Evolutionary conservation across 2,888 invertebrate genomes (phyloP).

Genomic region (Eilema sororculum): DNA sequence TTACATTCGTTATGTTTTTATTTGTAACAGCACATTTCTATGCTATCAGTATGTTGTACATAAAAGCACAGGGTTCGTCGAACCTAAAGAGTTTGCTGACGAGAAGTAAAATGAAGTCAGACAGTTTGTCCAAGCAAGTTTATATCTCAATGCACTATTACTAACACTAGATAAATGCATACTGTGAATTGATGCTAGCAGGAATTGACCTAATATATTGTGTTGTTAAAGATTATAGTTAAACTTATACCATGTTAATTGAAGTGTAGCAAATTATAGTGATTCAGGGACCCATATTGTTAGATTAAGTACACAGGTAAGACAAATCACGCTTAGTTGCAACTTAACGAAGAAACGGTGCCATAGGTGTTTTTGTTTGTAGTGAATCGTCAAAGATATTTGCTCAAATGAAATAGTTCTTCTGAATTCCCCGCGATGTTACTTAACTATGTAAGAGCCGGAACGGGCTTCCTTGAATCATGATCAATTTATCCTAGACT

Average conservation of each 20-base stretch:
- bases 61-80: conserved; percentile 17
- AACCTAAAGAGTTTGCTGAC: conserved; percentile 23
- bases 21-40: conserved; percentile 46
- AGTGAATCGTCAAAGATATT: conserved; percentile 68
- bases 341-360: conserved; percentile 81
- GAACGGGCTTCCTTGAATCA: conserved; percentile 75
- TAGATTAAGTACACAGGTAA: conserved; percentile 61
- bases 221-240: conserved; percentile 52
- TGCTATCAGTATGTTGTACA: conserved; percentile 43
- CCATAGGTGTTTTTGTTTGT: conserved; percentile 76
- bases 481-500: conserved; percentile 62
- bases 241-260: conserved; percentile 47
- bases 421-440: conserved; percentile 57
- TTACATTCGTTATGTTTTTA: conserved; percentile 52
- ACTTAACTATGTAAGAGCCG: conserved; percentile 68
- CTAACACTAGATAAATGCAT: conserved; percentile 36
- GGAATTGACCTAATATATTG: conserved; percentile 51
- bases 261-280: conserved; percentile 50
- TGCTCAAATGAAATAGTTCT: conserved; percentile 73
- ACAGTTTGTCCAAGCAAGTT: conserved; percentile 24
- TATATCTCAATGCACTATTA: conserved; percentile 29
- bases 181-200: conserved; percentile 47
- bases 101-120: conserved; percentile 25
- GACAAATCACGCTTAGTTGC: conserved; percentile 54
- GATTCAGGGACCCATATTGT: conserved; percentile 58